Percentiles rank a stretch among this genome's conserved stretches.
phyloP scores from a whole-genome alignment of 2,888 invertebrate genomes.

The Dynastes tityus region DNA sequence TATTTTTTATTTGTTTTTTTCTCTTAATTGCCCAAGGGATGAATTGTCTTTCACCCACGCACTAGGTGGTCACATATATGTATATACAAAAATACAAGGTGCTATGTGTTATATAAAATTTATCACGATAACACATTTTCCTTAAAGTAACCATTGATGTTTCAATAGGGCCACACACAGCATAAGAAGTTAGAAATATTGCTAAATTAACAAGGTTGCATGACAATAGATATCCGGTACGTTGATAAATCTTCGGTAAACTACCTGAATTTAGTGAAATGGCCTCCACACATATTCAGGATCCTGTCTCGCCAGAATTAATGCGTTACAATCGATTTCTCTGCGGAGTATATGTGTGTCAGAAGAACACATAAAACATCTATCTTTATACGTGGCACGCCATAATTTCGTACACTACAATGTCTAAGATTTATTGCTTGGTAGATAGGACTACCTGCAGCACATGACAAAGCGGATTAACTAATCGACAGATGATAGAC shows the following conservation, averaged over 20 bases:
- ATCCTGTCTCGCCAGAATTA: conserved; percentile 29
- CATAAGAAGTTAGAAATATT: background rate
- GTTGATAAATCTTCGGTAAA: conserved; percentile 30
- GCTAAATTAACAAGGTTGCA: conserved; percentile 9
- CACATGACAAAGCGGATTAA: background rate
- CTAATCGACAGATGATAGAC: background rate
- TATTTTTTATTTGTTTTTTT: too few relatives aligned
- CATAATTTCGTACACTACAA: background rate
- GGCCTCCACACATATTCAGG: conserved; percentile 41
- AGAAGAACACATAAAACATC: conserved; percentile 34
- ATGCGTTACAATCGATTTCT: conserved; percentile 34
- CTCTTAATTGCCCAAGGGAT: too few relatives aligned
- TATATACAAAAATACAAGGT: too few relatives aligned
- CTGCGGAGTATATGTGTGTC: conserved; percentile 17
- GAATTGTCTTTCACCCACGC: too few relatives aligned
- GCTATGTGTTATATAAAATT: too few relatives aligned
- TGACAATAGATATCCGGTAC: conserved; percentile 18
- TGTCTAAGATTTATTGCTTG: conserved; percentile 15
- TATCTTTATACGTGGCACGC: conserved; percentile 4
- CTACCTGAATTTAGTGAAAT: conserved; percentile 45
- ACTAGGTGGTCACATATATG: too few relatives aligned
- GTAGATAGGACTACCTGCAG: background rate
- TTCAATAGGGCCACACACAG: too few relatives aligned
- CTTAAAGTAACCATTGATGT: too few relatives aligned
- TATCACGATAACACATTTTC: too few relatives aligned